Conservation (phyloP, 2,797 vertebrate genomes). For the Buphagus erythrorhynchus region DNA sequence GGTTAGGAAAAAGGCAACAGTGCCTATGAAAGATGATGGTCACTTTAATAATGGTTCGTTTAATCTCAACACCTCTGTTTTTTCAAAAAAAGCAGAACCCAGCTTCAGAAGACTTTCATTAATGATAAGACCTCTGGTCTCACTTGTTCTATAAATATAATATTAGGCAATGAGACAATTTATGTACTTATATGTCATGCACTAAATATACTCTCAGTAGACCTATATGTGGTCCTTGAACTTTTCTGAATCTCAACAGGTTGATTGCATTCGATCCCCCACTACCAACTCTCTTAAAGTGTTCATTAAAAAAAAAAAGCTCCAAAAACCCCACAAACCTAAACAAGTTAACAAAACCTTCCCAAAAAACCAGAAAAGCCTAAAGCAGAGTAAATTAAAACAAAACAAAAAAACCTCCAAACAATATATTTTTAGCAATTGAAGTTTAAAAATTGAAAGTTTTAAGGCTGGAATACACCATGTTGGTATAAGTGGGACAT, state of each 20-base stretch:
- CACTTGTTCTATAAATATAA: not conserved
- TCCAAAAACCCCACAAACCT: accelerated
- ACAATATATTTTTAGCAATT: not conserved
- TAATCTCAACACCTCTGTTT: not conserved
- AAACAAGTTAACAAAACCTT: too few species aligned
- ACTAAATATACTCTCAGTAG: not conserved
- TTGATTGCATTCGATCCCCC: not conserved
- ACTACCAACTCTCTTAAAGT: not conserved
- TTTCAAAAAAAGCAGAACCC: not conserved
- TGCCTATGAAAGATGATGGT: not conserved
- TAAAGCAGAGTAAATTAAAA: not conserved
- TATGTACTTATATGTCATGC: not conserved
- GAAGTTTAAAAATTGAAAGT: not conserved
- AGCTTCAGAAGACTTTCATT: not conserved
- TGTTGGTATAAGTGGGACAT: not conserved
- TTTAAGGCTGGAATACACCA: not conserved
- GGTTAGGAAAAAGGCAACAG: not conserved
- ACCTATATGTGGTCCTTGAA: accelerated
- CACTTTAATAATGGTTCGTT: accelerated
- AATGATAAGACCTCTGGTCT: not conserved
- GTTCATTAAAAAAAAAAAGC: not conserved
- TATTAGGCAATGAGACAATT: not conserved
- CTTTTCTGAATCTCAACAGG: not conserved
- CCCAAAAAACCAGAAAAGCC: not conserved
- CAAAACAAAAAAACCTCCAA: not conserved